Evolutionary conservation across 2,113 vertebrate species (phyloP).

Genomic region (Oncorhynchus tshawytscha): DNA sequence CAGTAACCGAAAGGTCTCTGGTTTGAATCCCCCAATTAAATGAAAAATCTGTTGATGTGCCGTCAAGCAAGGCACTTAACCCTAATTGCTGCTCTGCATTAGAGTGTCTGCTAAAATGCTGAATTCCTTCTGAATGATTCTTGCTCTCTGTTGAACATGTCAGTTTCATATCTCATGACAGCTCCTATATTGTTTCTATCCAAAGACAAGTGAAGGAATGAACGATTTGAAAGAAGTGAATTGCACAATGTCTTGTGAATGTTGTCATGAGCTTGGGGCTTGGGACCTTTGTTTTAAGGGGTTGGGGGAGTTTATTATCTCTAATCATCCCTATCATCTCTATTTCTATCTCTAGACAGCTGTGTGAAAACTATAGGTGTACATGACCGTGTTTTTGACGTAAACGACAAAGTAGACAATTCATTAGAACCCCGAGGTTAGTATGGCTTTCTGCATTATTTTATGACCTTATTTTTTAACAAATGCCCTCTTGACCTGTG

Average conservation of each 20-base stretch:
- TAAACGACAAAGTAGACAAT: slow-evolving; percentile 99
- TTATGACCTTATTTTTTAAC: slow-evolving; percentile 79
- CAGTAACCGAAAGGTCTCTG: too few relatives aligned
- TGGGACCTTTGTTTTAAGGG: slow-evolving; percentile 51
- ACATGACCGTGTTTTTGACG: slow-evolving; percentile 99
- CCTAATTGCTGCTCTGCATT: too few relatives aligned
- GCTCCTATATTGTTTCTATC: slow-evolving; percentile 72
- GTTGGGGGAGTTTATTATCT: slow-evolving; percentile 70
- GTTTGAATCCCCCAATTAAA: too few relatives aligned
- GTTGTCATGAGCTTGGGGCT: slow-evolving; percentile 74
- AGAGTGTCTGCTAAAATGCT: slow-evolving; percentile 1
- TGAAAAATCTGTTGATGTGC: too few relatives aligned
- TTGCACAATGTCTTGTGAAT: slow-evolving; percentile 57
- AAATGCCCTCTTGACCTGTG: slow-evolving; percentile 68
- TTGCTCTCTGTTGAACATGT: slow-evolving; percentile 40
- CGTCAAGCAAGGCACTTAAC: too few relatives aligned
- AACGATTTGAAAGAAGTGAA: slow-evolving; percentile 37
- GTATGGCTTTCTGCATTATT: slow-evolving; percentile 88
- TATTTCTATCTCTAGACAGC: slow-evolving; percentile 98
- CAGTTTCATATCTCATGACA: slow-evolving; percentile 71
- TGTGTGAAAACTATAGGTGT: slow-evolving; percentile 99
- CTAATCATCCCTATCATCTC: slow-evolving; percentile 78
- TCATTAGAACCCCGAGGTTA: slow-evolving; percentile 99
- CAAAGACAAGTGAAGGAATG: background rate
- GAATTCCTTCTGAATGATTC: slow-evolving; percentile 37